Conservation (phyloP, 2,113 vertebrate genomes). For the Dipodomys merriami region DNA sequence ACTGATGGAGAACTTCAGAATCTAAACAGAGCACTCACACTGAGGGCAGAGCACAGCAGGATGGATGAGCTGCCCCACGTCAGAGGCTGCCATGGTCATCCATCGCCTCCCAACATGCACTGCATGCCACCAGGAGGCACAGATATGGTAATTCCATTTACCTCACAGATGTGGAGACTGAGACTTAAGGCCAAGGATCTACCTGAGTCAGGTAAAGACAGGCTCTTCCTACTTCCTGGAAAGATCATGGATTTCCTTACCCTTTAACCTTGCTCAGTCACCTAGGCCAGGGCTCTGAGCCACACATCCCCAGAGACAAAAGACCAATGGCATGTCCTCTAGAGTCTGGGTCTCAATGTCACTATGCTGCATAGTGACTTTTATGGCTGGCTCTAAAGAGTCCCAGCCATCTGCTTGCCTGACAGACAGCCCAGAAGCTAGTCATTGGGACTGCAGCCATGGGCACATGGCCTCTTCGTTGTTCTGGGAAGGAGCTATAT, state of each 20-base stretch:
- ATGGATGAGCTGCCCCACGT: background rate
- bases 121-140: accelerated
- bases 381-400: too few relatives aligned
- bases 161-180: background rate
- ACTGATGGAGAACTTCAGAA: background rate
- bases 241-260: background rate
- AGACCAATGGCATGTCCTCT: background rate
- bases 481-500: constrained; percentile 40
- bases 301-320: background rate
- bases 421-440: constrained; percentile 5
- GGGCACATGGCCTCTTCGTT: background rate
- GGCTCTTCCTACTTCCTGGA: background rate
- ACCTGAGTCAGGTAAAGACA: background rate
- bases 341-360: background rate
- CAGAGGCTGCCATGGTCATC: background rate
- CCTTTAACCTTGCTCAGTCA: background rate
- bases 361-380: background rate
- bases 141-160: background rate
- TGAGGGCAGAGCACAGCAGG: background rate
- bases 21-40: background rate
- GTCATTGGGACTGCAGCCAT: background rate
- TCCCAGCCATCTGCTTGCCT: background rate
- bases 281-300: background rate
- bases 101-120: accelerated
- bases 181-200: background rate